Percentiles rank a stretch among this genome's conserved stretches.
Conservation (phyloP, 2,888 invertebrate genomes). For the Autographa pulchrina region DNA sequence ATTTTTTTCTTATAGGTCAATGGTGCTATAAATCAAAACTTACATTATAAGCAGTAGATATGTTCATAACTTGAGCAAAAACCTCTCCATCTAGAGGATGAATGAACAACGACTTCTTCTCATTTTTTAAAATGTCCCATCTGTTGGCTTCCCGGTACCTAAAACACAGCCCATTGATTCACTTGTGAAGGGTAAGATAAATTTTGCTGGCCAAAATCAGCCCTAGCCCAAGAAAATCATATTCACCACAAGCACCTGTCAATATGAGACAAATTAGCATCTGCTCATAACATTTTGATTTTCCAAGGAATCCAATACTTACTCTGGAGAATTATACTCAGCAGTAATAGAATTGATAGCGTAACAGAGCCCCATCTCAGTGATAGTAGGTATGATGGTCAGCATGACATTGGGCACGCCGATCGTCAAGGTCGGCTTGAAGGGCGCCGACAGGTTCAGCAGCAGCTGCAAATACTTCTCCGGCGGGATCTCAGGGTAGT, state of each 20-base stretch:
- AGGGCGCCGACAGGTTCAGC: conserved; percentile 84
- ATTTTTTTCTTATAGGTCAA: too few relatives aligned
- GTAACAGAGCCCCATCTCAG: conserved; percentile 93
- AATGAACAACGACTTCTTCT: conserved; percentile 87
- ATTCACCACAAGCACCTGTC: too few relatives aligned
- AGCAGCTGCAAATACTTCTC: conserved; percentile 89
- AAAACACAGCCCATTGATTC: neutral
- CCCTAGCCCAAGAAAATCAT: too few relatives aligned
- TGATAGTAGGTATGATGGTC: conserved; percentile 89
- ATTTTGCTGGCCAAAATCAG: too few relatives aligned
- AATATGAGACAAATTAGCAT: too few relatives aligned
- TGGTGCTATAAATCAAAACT: conserved; percentile 58
- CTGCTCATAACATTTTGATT: too few relatives aligned
- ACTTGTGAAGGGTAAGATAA: too few relatives aligned
- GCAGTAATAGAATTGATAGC: conserved; percentile 91
- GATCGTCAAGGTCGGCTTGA: conserved; percentile 87
- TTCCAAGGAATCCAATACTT: conserved; percentile 62
- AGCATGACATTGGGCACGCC: conserved; percentile 87
- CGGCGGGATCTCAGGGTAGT: conserved; percentile 88
- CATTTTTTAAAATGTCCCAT: conserved; percentile 84
- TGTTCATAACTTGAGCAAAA: conserved; percentile 93
- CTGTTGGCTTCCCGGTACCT: conserved; percentile 90
- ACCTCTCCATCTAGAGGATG: conserved; percentile 93
- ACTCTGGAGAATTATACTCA: conserved; percentile 89
- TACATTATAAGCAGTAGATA: conserved; percentile 91